These are phyloP conservation scores for Sebastes schlegelii DNA, from an alignment of 2,113 vertebrate species.

Conservation along the genomic window DNA sequence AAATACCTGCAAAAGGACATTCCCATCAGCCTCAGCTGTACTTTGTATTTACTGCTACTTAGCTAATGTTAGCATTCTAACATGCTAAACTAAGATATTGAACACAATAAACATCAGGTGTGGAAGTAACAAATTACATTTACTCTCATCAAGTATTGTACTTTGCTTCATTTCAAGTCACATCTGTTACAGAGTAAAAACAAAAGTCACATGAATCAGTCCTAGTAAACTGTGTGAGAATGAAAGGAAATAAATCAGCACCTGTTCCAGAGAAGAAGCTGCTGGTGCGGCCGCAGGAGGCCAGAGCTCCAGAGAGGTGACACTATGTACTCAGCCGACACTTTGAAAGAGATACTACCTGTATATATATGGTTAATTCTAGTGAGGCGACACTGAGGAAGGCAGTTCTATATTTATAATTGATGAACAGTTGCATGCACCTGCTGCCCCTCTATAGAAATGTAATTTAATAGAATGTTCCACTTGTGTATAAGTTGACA, in stretches of 20 bases:
- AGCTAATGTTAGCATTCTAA: too few species aligned
- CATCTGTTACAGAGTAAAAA: too few species aligned
- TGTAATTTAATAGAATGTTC: neutral
- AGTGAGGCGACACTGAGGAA: neutral
- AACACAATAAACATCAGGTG: too few species aligned
- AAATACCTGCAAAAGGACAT: neutral
- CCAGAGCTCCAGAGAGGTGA: neutral
- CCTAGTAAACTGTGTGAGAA: neutral
- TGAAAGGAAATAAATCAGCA: neutral
- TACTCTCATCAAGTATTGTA: neutral
- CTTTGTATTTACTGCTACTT: too few species aligned
- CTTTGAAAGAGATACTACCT: neutral
- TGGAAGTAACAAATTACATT: too few species aligned
- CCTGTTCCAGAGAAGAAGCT: neutral
- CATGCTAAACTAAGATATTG: too few species aligned
- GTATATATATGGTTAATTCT: too few species aligned
- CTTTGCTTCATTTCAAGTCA: neutral
- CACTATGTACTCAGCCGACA: neutral
- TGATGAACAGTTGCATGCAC: neutral
- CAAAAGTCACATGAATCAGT: neutral
- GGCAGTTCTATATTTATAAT: neutral
- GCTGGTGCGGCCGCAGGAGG: neutral
- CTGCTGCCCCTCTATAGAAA: neutral
- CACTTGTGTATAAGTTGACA: neutral
- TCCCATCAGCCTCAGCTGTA: too few species aligned